Conservation (phyloP, 2,113 vertebrate genomes). For the Okapia johnstoni region DNA sequence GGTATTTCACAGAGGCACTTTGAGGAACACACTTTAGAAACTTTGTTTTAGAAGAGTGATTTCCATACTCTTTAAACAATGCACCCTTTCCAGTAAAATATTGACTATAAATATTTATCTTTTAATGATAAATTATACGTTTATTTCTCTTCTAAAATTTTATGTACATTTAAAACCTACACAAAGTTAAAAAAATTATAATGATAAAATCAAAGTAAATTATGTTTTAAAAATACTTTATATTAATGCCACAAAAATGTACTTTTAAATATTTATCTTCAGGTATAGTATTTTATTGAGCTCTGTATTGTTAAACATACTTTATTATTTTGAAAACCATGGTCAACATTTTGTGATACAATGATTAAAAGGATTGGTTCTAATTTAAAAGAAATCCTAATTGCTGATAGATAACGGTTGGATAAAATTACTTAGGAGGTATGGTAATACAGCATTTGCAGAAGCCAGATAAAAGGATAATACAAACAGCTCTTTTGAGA, state of each 20-base stretch:
- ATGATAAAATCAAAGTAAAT: neutral
- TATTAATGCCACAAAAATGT: neutral
- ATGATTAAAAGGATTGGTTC: neutral
- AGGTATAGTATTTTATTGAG: neutral
- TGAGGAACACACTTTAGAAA: neutral
- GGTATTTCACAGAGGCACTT: neutral
- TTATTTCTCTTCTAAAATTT: neutral
- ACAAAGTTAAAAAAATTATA: neutral
- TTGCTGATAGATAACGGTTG: neutral
- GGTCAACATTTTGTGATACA: neutral
- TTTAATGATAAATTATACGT: neutral
- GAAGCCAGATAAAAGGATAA: constrained; percentile 32
- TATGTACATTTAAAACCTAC: neutral
- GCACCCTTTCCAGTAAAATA: neutral
- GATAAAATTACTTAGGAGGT: constrained; percentile 18
- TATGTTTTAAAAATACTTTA: neutral
- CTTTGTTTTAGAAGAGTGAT: neutral
- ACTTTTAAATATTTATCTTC: neutral
- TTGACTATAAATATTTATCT: neutral
- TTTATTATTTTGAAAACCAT: constrained; percentile 1
- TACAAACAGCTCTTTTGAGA: neutral
- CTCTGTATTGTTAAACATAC: neutral
- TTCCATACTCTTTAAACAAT: neutral
- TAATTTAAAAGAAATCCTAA: neutral
- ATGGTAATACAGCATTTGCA: constrained; percentile 17